These are phyloP conservation scores for Bellardia pandia DNA, from an alignment of 2,888 invertebrate genomes.

Conservation along the genomic window DNA sequence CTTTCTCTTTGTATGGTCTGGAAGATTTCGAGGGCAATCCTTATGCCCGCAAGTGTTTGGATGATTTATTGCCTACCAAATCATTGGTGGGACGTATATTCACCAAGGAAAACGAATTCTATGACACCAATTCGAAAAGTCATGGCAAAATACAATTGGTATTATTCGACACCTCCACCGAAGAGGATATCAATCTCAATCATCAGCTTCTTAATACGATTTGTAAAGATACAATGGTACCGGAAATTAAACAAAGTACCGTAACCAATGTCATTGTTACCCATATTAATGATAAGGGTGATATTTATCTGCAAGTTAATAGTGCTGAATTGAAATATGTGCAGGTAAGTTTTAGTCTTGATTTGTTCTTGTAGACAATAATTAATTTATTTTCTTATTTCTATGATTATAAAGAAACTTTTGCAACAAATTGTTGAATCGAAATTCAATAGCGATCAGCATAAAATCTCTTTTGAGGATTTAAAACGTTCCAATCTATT, in stretches of 20 bases:
- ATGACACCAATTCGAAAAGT: slow-evolving; percentile 70
- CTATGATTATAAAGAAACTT: slow-evolving; percentile 74
- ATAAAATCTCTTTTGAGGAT: slow-evolving; percentile 79
- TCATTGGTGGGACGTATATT: slow-evolving; percentile 86
- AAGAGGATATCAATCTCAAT: slow-evolving; percentile 88
- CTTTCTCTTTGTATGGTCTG: slow-evolving; percentile 88
- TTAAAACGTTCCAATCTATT: slow-evolving; percentile 84
- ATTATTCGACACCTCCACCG: slow-evolving; percentile 88
- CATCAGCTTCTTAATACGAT: slow-evolving; percentile 86
- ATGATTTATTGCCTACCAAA: slow-evolving; percentile 85
- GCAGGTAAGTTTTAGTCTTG: slow-evolving; percentile 74
- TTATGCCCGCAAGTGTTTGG: slow-evolving; percentile 81
- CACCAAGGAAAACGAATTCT: slow-evolving; percentile 80
- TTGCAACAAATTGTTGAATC: slow-evolving; percentile 79
- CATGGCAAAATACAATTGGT: slow-evolving; percentile 85
- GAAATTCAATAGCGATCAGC: slow-evolving; percentile 80
- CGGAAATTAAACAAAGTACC: slow-evolving; percentile 79
- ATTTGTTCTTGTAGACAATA: neutral
- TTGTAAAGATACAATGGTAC: slow-evolving; percentile 81
- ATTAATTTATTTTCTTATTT: neutral
- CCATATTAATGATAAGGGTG: slow-evolving; percentile 81
- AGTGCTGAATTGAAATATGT: slow-evolving; percentile 81
- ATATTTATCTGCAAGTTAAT: slow-evolving; percentile 81
- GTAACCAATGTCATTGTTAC: slow-evolving; percentile 81
- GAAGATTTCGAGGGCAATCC: slow-evolving; percentile 87